Evolutionary conservation across 37 sponge, comb jelly and placozoan species (phyloP).

Genomic region (Ephydatia muelleri): DNA sequence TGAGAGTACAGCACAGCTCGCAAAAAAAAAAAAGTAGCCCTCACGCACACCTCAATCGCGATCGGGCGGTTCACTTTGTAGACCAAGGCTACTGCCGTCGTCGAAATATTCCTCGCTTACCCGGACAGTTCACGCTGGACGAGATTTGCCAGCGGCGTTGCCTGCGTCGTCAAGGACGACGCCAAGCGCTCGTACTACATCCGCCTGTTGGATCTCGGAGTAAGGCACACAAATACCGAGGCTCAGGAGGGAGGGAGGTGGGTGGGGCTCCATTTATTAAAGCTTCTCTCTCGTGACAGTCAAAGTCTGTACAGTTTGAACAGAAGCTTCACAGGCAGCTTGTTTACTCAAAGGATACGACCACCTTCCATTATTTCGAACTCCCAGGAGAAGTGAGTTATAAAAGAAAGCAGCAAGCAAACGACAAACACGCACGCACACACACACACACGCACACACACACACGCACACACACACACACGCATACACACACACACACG

Average conservation of each 20-base stretch:
- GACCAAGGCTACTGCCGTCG: slow-evolving; percentile 92
- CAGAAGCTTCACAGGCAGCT: slow-evolving; percentile 91
- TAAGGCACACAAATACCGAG: slow-evolving; percentile 47
- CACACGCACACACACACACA: no score
- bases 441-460: no score
- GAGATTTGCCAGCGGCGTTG: slow-evolving; percentile 82
- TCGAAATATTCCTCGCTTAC: slow-evolving; percentile 86
- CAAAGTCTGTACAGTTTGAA: slow-evolving; percentile 70
- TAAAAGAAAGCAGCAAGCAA: no score
- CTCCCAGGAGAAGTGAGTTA: slow-evolving; percentile 91
- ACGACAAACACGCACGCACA: no score
- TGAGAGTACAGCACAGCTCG: no score
- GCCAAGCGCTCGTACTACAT: slow-evolving; percentile 84
- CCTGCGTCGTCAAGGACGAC: slow-evolving; percentile 95
- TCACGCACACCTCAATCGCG: no score
- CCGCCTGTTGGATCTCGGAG: slow-evolving; percentile 72
- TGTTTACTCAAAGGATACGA: slow-evolving; percentile 67
- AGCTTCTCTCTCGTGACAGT: slow-evolving; percentile 29
- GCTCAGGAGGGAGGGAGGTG: no score
- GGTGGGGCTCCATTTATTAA: no score
- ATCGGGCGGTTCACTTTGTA: slow-evolving; percentile 13
- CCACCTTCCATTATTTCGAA: slow-evolving; percentile 91
- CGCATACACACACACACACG: no score
- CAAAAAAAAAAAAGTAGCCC: no score
- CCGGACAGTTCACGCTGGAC: slow-evolving; percentile 74